Evolutionary conservation across 2,113 vertebrate genomes (phyloP).

Genomic region (Onychostoma macrolepis): DNA sequence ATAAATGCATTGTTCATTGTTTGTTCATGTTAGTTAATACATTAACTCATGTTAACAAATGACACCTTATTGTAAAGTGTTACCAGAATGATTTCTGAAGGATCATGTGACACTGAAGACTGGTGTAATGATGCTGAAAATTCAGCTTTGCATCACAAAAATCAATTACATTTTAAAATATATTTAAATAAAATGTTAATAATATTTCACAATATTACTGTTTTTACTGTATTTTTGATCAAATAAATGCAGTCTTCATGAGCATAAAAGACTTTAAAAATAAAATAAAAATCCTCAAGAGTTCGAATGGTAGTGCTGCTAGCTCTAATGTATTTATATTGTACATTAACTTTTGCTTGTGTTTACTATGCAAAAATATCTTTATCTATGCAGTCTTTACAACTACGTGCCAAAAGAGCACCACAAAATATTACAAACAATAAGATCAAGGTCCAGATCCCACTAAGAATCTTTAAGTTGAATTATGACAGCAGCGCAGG

Average conservation of each 20-base stretch:
- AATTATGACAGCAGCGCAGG: neutral
- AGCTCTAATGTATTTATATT: neutral
- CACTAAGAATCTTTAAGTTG: neutral
- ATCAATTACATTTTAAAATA: neutral
- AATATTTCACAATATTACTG: neutral
- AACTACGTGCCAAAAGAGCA: neutral
- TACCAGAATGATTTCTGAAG: neutral
- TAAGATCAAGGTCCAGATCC: constrained; percentile 13
- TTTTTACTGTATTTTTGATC: neutral
- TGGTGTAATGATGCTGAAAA: neutral
- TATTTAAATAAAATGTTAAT: neutral
- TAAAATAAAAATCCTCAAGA: neutral
- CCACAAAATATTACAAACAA: neutral
- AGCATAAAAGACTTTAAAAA: neutral
- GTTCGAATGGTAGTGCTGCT: neutral
- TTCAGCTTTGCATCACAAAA: neutral
- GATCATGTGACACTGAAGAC: neutral
- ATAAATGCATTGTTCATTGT: too few relatives aligned
- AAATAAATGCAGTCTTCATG: neutral
- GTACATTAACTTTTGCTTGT: neutral
- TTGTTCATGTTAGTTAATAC: too few relatives aligned
- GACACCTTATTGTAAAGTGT: too few relatives aligned
- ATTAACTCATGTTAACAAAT: too few relatives aligned
- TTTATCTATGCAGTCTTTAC: neutral
- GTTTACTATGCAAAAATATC: neutral